Evolutionary conservation across 1,140 invertebrate species (phyloP).

Genomic region (Psix sp.): DNA sequence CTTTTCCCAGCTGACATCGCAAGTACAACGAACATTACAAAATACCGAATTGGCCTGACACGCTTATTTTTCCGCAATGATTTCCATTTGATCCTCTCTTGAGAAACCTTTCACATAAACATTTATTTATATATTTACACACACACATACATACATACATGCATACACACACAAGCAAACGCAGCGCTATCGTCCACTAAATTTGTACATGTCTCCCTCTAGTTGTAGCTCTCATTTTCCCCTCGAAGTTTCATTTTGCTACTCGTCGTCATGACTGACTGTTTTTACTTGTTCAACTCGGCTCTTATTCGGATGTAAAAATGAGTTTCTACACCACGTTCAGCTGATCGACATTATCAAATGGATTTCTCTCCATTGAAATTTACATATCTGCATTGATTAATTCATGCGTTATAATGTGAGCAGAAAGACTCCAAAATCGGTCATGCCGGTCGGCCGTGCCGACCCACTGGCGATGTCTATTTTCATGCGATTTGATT

Average conservation of each 20-base stretch:
- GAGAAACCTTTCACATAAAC: constrained; percentile 31
- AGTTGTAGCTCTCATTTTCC: constrained; percentile 2
- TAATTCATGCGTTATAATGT: constrained; percentile 26
- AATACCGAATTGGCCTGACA: constrained; percentile 35
- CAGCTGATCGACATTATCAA: constrained; percentile 42
- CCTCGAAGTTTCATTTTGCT: no score
- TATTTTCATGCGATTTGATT: no score
- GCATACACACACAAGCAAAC: constrained; percentile 56
- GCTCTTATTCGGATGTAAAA: constrained; percentile 29
- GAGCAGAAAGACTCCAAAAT: constrained; percentile 29
- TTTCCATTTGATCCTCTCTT: no score
- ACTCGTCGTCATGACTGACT: no score
- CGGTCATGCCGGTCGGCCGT: constrained; percentile 29
- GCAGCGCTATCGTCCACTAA: constrained; percentile 30
- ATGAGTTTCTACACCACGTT: constrained; percentile 45
- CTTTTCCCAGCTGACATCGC: constrained; percentile 51
- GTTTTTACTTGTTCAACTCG: constrained; percentile 10
- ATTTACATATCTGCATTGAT: constrained; percentile 30
- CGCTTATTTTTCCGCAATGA: no score
- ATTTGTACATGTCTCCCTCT: constrained; percentile 52
- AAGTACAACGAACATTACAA: constrained; percentile 56
- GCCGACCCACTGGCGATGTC: constrained; percentile 21
- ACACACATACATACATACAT: constrained; percentile 50
- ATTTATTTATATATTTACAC: constrained; percentile 60
- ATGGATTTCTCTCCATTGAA: constrained; percentile 48